A percentile compares a stretch with the other conserved stretches of the same genome.
These are phyloP conservation scores for Hirtodrosophila alboralis DNA, from an alignment of 2,888 invertebrate species.

Conservation along the genomic window DNA sequence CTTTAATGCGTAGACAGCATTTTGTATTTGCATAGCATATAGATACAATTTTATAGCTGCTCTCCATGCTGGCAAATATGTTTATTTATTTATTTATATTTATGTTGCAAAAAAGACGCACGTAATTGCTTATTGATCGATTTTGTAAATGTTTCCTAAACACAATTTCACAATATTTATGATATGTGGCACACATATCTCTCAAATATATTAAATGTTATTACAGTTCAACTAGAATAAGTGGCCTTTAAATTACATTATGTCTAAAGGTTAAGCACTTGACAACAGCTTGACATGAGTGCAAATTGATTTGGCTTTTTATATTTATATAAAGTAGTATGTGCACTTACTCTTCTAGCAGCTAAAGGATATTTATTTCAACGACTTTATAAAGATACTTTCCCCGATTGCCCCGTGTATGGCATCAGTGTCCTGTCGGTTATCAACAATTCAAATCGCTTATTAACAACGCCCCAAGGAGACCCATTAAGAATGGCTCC, in stretches of 20 bases:
- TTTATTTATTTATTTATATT: slow-evolving; percentile 57
- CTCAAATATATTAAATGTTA: slow-evolving; percentile 44
- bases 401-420: too few relatives aligned
- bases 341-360: too few relatives aligned
- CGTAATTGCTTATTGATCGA: slow-evolving; percentile 78
- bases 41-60: slow-evolving; percentile 42
- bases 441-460: slow-evolving; percentile 39
- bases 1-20: slow-evolving; percentile 48
- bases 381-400: background rate
- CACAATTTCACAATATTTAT: slow-evolving; percentile 44
- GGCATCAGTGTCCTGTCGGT: background rate
- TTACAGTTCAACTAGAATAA: slow-evolving; percentile 35
- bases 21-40: slow-evolving; percentile 49
- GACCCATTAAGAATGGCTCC: slow-evolving; percentile 33
- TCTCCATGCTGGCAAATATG: slow-evolving; percentile 22
- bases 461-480: slow-evolving; percentile 58
- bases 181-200: slow-evolving; percentile 29
- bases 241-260: slow-evolving; percentile 18
- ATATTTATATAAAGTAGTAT: background rate
- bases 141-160: slow-evolving; percentile 56
- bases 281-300: slow-evolving; percentile 28
- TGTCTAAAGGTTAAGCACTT: slow-evolving; percentile 18
- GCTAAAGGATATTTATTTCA: background rate
- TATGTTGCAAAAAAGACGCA: slow-evolving; percentile 21
- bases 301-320: slow-evolving; percentile 38